These are phyloP conservation scores for Seladonia tumulorum DNA, from an alignment of 2,888 invertebrate species.

Conservation along the genomic window DNA sequence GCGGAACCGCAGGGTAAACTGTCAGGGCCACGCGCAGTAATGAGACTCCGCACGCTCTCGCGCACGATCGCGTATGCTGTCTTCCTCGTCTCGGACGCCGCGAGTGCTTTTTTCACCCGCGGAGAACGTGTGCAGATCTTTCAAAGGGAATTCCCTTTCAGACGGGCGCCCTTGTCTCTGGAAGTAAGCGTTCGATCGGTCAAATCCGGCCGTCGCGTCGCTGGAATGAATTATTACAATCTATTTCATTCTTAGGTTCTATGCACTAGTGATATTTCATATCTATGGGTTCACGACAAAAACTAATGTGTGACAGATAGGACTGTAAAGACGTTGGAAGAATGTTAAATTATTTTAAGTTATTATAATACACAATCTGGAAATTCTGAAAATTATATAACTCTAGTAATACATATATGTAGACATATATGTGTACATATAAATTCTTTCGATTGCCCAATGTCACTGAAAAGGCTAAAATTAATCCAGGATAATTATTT, in stretches of 20 bases:
- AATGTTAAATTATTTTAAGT: too few relatives aligned
- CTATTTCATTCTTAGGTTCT: not conserved
- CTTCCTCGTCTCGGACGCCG: slow-evolving; percentile 8
- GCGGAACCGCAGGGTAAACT: slow-evolving; percentile 57
- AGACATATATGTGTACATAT: too few relatives aligned
- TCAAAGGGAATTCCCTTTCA: not conserved
- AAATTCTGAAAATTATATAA: too few relatives aligned
- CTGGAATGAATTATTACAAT: not conserved
- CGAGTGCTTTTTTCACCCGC: not conserved
- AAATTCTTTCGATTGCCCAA: too few relatives aligned
- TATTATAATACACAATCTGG: too few relatives aligned
- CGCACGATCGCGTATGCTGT: not conserved
- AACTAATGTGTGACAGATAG: not conserved
- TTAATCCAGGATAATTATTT: too few relatives aligned
- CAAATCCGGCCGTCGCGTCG: not conserved
- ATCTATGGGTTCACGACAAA: not conserved
- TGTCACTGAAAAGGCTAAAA: too few relatives aligned
- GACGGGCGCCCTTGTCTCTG: not conserved
- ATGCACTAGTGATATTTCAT: not conserved
- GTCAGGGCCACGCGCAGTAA: slow-evolving; percentile 56
- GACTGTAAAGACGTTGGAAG: not conserved
- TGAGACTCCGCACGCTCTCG: slow-evolving; percentile 20
- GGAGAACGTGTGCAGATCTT: not conserved
- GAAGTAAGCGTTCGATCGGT: not conserved
- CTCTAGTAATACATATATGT: too few relatives aligned